Evolutionary conservation across 2,113 vertebrate species (phyloP), one percentile per base, ranked within the genome.

Genomic region (Myxocyprinus asiaticus): DNA sequence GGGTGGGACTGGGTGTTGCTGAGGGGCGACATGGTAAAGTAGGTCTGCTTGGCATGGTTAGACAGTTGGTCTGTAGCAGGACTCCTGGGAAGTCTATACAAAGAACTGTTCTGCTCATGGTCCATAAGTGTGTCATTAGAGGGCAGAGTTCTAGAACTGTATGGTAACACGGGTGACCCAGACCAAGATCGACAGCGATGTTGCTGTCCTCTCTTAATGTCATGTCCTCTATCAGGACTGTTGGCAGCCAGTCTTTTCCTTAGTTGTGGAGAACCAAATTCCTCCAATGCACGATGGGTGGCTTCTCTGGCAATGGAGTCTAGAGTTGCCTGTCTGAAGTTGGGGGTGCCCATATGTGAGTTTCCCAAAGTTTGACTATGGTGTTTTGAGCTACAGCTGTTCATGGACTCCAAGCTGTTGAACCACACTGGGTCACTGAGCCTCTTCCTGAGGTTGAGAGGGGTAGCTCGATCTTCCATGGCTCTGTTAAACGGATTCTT

Each of bases 211-310:
- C 33, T 67, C 33, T 74, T 33, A 9, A 51, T 15, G 2, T 61
- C 15, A 48, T 59, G 42, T 22, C 9, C 61, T 81, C 53, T 68
- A 8, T 87, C 83, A 42, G 72, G 42, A 9, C 7, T 22, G 11
- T 81, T 76, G 44, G 68, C 81, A 5, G 59, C 81, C 64, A 87
- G 81, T 56, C 77, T 78, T 4, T 76, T 85, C n/a, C 75, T 82
- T 0, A 92, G 75, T 45, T 90, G 86, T 5, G 91, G 91, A 0
- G 92, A 91, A 56, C 91, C 90, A 69, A 93, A 92, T 50, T 92
- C 90, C 44, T 91, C 85, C 65, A 90, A 68, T 12, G 91, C 88
- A 58, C 84, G 81, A 55, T 61, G 55, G 58, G 90, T 88, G 66
- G 91, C 87, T 55, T 89, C 89, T 81, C 78, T 86, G 65, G 88